Conservation (phyloP, 2,888 invertebrate genomes). For the Heliconius ismenius region DNA sequence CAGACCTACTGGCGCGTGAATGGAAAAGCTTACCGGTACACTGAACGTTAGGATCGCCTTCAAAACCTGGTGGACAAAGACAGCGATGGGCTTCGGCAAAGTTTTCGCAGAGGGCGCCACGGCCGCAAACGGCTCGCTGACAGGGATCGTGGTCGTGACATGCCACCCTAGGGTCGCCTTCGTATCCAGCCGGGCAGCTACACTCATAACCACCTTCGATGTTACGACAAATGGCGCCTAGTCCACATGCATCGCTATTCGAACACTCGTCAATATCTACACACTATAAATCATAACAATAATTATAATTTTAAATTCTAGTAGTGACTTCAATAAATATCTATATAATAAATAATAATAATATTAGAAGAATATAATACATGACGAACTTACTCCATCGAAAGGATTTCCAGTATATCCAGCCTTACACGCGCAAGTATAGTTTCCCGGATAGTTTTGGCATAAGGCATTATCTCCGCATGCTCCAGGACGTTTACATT, state of each 20-base stretch:
- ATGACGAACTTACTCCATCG: slow-evolving; percentile 67
- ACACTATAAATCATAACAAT: slow-evolving; percentile 78
- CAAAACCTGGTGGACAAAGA: slow-evolving; percentile 90
- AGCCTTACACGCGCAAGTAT: slow-evolving; percentile 90
- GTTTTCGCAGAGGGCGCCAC: slow-evolving; percentile 90
- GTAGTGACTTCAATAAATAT: background rate
- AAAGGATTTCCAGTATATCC: slow-evolving; percentile 92
- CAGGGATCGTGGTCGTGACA: slow-evolving; percentile 91
- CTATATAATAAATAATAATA: background rate
- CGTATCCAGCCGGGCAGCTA: slow-evolving; percentile 91
- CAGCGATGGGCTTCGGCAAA: slow-evolving; percentile 90
- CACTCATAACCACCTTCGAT: slow-evolving; percentile 90
- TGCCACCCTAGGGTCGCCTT: slow-evolving; percentile 88
- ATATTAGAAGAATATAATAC: background rate
- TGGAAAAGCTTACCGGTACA: slow-evolving; percentile 85
- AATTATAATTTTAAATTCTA: background rate
- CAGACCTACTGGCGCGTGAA: slow-evolving; percentile 54
- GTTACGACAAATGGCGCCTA: slow-evolving; percentile 90
- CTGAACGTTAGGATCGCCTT: slow-evolving; percentile 88
- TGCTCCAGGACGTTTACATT: slow-evolving; percentile 90
- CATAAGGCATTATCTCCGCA: slow-evolving; percentile 92
- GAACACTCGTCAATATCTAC: slow-evolving; percentile 92
- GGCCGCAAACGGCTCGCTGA: slow-evolving; percentile 87
- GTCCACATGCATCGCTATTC: slow-evolving; percentile 87
- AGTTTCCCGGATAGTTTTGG: slow-evolving; percentile 92